Evolutionary conservation across 2,797 vertebrate genomes (phyloP), one percentile per base, ranked within the genome.

Genomic region (Coracias cyanogaster): DNA sequence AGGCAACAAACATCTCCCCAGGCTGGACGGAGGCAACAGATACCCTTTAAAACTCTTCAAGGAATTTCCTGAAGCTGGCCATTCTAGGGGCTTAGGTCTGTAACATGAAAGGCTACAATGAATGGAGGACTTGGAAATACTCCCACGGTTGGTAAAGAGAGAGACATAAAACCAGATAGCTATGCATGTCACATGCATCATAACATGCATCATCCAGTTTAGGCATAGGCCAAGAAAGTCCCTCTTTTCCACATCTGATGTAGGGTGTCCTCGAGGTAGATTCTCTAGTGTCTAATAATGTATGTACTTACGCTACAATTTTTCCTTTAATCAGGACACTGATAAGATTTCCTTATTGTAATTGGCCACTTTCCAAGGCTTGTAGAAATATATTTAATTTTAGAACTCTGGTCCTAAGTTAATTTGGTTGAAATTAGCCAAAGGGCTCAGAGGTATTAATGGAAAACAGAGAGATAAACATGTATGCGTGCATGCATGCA

Each of bases 361-460:
- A 35, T 84, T 92, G 94, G 90, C 54, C 8, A 8, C 76, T 89
- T 88, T 70, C 88, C 86, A 94, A 86, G 58, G 21, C 81, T 58
- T 84, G 39, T 52, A 55, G 80, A 81, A 95, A 84, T 25, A 16
- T 45, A 58, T 5, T 86, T 95, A 94, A 82, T 94, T 95, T 94
- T 93, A 95, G 86, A 93, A 79, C 65, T 58, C 9, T 48, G 20
- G 21, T 86, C 43, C 77, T 74, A 79, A 76, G 5, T 96, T 94
- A 94, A 87, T 95, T 94, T 87, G 31, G 49, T 65, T 90, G 69
- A 72, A 95, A 96, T 93, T 86, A 91, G 90, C 80, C 88, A 79
- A 79, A 74, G 61, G 89, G 77, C 66, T 93, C 41, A 65, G 79
- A 83, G 25, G 11, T 71, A 76, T 89, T 89, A 92, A 82, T 58